Base-by-base conservation (phyloP, 2,888 invertebrate species). In the Dyspetes luteomarginatus region DNA sequence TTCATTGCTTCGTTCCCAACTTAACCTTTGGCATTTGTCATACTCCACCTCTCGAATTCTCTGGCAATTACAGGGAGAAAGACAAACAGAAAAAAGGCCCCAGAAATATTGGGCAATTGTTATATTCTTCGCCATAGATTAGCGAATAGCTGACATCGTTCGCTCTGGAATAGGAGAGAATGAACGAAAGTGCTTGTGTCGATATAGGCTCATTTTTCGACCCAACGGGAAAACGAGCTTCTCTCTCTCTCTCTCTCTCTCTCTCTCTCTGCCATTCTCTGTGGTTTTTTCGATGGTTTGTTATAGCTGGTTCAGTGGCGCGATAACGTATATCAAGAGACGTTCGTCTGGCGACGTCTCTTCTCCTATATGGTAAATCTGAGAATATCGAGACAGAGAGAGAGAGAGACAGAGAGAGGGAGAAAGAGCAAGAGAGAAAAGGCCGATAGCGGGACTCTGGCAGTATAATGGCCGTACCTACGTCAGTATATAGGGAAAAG, bases 291-390 rank as follows among this genome's bases (percentile, higher is more conserved):
- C 24, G 64, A 50, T 28, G 56, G 52, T 69, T 48, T 28, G 48
- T 64, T 65, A 73, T 30, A 67, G 55, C 48, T 36, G 12, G 62
- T 64, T 55, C 56, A 9, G 36, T 28, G 24, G 24, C 9, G 30
- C 73, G 77, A 81, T 81, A 69, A 77, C 77, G 68, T 73, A 77
- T 69, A 78, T 81, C 69, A 64, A 30, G 41, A 58, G 43, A 52
- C 45, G 64, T 56, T 48, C 41, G 48, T 45, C 64, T 52, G 73
- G 58, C 74, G 74, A 71, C 60, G 58, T 73, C 22, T 74, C 64
- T 71, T 71, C 55, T 73, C 56, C 26, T 43, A 15, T n/a, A 62
- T 56, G 55, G 67, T 24, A 7, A 77, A 69, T n/a, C 43, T 52
- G 17, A 52, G 69, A 69, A 69, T 73, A 71, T 74, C 50, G 69